Conservation (phyloP, 2,113 vertebrate genomes). For the Hypocryptadius cinnamomeus region DNA sequence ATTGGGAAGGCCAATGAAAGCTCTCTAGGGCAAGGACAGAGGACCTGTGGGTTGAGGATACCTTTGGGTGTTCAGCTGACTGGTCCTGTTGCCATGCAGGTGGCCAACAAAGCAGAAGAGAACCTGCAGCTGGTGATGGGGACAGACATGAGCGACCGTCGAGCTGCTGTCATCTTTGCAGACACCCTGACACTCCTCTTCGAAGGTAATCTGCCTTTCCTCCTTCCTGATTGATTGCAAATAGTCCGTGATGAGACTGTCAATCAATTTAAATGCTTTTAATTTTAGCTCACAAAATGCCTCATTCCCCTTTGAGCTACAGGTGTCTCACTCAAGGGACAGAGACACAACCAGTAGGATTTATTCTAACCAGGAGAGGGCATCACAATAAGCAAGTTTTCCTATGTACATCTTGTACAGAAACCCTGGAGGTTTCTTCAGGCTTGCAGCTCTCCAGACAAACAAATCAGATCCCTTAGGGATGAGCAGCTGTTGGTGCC, state of each 20-base stretch:
- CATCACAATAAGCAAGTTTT: neutral
- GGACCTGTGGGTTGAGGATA: neutral
- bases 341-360: neutral
- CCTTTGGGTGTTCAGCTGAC: neutral
- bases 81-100: constrained; percentile 60
- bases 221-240: neutral
- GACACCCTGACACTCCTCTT: constrained; percentile 93
- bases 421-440: neutral
- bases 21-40: neutral
- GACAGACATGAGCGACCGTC: constrained; percentile 85
- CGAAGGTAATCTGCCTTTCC: constrained; percentile 76
- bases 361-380: neutral
- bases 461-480: neutral
- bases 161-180: constrained; percentile 89
- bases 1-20: neutral
- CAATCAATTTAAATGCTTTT: neutral
- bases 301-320: neutral
- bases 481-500: neutral
- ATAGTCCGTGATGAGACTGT: neutral
- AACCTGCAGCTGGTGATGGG: constrained; percentile 87
- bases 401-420: neutral
- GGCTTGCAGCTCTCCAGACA: neutral
- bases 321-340: neutral
- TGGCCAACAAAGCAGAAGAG: constrained; percentile 91
- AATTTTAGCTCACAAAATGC: neutral